phyloP scores from a whole-genome alignment of 2,113 vertebrate species.

The Mugil cephalus region DNA sequence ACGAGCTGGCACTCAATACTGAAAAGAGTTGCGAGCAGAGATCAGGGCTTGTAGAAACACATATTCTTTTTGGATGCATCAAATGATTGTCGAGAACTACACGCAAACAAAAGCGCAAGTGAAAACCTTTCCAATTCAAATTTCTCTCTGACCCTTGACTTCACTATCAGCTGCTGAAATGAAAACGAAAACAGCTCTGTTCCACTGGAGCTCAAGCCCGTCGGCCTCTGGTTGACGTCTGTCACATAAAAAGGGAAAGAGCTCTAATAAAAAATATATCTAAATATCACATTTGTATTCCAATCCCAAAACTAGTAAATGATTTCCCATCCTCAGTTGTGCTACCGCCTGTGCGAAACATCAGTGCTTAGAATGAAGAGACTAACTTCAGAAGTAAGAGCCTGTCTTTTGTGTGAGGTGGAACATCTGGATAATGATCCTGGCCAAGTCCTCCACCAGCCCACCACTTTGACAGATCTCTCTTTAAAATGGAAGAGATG shows the following conservation, averaged over 20 bases:
- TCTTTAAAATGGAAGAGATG: conserved; percentile 67
- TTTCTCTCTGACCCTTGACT: conserved; percentile 27
- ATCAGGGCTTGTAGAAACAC: neutral
- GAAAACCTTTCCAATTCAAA: neutral
- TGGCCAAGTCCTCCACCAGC: conserved; percentile 36
- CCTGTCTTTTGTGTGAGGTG: conserved; percentile 41
- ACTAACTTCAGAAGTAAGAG: conserved; percentile 44
- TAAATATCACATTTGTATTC: conserved; percentile 62
- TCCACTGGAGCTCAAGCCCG: conserved; percentile 51
- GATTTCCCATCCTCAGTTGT: conserved; percentile 39
- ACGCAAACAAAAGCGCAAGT: conserved; percentile 8
- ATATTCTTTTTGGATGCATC: conserved; percentile 23
- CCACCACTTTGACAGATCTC: conserved; percentile 30
- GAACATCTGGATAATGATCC: conserved; percentile 45
- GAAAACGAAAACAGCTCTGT: conserved; percentile 24
- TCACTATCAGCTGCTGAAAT: conserved; percentile 5
- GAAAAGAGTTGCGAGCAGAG: neutral
- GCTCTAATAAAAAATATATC: conserved; percentile 63
- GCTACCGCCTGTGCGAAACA: conserved; percentile 48
- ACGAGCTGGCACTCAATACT: neutral
- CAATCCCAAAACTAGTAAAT: conserved; percentile 54
- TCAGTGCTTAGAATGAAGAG: conserved; percentile 25
- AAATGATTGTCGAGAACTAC: conserved; percentile 52
- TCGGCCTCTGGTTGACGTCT: conserved; percentile 67
- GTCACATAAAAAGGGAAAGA: conserved; percentile 42